Evolutionary conservation across 1,140 invertebrate genomes (phyloP).

Genomic region (Macrostomum lignano): DNA sequence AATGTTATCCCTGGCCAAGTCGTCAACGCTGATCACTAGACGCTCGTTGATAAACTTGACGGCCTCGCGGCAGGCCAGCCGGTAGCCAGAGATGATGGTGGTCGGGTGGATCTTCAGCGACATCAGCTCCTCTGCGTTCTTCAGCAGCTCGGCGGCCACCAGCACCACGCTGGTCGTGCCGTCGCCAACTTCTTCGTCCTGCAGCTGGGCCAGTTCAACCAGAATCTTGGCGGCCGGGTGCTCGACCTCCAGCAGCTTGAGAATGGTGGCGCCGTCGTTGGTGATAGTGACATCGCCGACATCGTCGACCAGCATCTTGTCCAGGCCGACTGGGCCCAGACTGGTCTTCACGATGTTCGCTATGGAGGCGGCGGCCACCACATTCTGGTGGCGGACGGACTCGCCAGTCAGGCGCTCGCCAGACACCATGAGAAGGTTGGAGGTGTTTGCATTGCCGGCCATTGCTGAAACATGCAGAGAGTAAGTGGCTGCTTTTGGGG

Average conservation of each 20-base stretch:
- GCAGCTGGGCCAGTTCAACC: constrained; percentile 78
- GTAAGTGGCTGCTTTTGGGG: too few relatives aligned
- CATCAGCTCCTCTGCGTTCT: constrained; percentile 92
- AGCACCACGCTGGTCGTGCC: constrained; percentile 92
- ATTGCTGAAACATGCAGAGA: too few relatives aligned
- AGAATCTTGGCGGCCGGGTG: constrained; percentile 87
- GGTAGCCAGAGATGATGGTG: constrained; percentile 86
- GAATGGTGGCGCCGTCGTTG: constrained; percentile 94
- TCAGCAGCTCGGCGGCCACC: constrained; percentile 48
- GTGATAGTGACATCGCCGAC: constrained; percentile 96
- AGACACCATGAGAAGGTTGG: constrained; percentile 33
- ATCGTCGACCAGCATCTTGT: constrained; percentile 99
- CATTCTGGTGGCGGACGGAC: constrained; percentile 60
- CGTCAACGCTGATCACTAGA: constrained; percentile 59
- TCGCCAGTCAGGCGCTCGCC: constrained; percentile 59
- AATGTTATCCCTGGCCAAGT: constrained; percentile 54
- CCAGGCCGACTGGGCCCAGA: constrained; percentile 78
- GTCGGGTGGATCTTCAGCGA: constrained; percentile 98
- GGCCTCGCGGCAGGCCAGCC: constrained; percentile 82
- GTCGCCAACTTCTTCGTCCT: constrained; percentile 90
- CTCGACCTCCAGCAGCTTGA: constrained; percentile 81
- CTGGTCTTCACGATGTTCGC: constrained; percentile 97
- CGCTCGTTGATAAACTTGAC: constrained; percentile 87
- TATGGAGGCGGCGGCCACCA: constrained; percentile 38
- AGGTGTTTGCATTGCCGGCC: constrained; percentile 1